Conservation (phyloP, 1,140 invertebrate genomes). For the Dolichoris vasculosae region DNA sequence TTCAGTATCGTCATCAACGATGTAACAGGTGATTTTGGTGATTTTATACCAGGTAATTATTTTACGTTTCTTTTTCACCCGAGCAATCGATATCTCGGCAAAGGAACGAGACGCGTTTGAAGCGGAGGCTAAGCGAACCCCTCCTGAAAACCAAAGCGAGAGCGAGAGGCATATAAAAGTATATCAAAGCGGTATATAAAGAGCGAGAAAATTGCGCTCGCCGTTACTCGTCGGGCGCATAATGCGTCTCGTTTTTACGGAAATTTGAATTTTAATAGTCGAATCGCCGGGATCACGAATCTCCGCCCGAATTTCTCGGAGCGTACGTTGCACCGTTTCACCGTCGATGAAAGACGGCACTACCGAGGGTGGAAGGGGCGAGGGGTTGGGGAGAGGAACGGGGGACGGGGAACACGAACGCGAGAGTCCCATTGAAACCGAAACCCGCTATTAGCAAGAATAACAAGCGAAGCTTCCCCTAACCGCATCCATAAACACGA, state of each 20-base stretch:
- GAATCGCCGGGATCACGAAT: conserved; percentile 2
- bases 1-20: conserved; percentile 15
- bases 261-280: conserved; percentile 28
- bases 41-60: conserved; percentile 38
- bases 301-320: neutral
- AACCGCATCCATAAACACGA: conserved; percentile 38
- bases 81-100: neutral
- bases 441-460: conserved; percentile 46
- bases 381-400: neutral
- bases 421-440: conserved; percentile 37
- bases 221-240: neutral
- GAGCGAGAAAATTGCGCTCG: neutral
- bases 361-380: neutral
- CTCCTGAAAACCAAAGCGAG: neutral
- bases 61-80: neutral
- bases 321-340: neutral
- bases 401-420: neutral
- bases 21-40: conserved; percentile 48
- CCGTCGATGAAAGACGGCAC: neutral
- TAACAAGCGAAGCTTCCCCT: conserved; percentile 35
- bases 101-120: neutral
- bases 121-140: neutral
- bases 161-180: neutral
- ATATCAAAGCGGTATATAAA: too few species aligned
- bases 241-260: conserved; percentile 2